Evolutionary conservation across 2,888 invertebrate genomes (phyloP).

Genomic region (Dryocosmus kuriphilus): DNA sequence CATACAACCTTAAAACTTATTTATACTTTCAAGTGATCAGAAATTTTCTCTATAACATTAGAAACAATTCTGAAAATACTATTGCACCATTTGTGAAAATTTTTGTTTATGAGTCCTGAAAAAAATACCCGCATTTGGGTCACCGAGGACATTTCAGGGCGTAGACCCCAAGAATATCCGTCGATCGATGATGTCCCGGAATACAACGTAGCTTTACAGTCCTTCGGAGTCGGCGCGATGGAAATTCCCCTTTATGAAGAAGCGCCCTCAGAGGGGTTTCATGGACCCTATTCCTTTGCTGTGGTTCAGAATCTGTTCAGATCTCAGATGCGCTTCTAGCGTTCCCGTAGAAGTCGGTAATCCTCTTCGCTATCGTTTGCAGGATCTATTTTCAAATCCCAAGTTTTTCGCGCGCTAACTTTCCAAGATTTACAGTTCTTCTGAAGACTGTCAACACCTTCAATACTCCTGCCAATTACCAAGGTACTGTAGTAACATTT

Average conservation of each 20-base stretch:
- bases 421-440: background rate
- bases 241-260: conserved; percentile 50
- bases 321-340: conserved; percentile 26
- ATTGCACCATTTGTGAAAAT: background rate
- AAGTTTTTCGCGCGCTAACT: too few relatives aligned
- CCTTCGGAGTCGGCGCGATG: conserved; percentile 64
- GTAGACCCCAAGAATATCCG: conserved; percentile 42
- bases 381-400: background rate
- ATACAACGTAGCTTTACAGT: conserved; percentile 51
- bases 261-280: conserved; percentile 58
- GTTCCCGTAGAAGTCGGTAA: background rate
- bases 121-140: background rate
- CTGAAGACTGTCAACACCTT: conserved; percentile 16
- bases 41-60: background rate
- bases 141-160: conserved; percentile 44
- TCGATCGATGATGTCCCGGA: conserved; percentile 60
- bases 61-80: background rate
- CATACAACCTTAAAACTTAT: background rate
- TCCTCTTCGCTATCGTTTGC: background rate
- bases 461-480: background rate
- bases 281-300: conserved; percentile 47
- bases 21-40: too few relatives aligned
- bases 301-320: conserved; percentile 45
- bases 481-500: background rate
- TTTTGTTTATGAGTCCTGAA: background rate